A percentile compares a stretch with the other conserved stretches of the same genome.
Evolutionary conservation across 2,888 invertebrate genomes (phyloP).

Genomic region (Amphiduros pacificus): DNA sequence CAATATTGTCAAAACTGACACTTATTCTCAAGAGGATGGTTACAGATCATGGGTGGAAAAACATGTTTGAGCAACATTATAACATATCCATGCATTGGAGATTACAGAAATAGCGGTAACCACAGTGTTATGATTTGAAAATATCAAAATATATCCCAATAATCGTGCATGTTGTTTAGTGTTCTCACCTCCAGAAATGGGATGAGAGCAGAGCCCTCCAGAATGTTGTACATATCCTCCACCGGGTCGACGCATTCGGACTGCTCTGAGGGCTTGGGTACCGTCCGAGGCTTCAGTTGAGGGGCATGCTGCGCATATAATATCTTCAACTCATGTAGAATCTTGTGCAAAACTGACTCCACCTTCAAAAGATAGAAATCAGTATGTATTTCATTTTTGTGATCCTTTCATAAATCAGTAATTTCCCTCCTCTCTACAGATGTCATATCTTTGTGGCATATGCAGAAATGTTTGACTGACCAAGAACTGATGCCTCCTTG

Average conservation of each 20-base stretch:
- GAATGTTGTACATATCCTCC: conserved; percentile 44
- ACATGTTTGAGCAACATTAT: background rate
- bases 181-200: conserved; percentile 50
- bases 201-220: conserved; percentile 51
- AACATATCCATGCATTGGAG: background rate
- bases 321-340: conserved; percentile 41
- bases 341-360: conserved; percentile 41
- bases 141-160: no score
- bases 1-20: no score
- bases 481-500: no score
- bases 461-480: no score
- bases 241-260: conserved; percentile 37
- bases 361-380: conserved; percentile 32
- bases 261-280: conserved; percentile 12
- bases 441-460: no score
- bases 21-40: no score
- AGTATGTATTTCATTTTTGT: background rate
- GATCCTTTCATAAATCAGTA: no score
- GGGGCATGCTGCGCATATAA: conserved; percentile 42
- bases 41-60: no score
- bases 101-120: background rate
- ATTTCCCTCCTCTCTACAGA: no score
- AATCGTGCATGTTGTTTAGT: no score
- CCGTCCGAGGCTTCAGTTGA: conserved; percentile 33
- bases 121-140: no score